Evolutionary conservation across 2,888 invertebrate species (phyloP).

Genomic region (Zele albiditarsus): DNA sequence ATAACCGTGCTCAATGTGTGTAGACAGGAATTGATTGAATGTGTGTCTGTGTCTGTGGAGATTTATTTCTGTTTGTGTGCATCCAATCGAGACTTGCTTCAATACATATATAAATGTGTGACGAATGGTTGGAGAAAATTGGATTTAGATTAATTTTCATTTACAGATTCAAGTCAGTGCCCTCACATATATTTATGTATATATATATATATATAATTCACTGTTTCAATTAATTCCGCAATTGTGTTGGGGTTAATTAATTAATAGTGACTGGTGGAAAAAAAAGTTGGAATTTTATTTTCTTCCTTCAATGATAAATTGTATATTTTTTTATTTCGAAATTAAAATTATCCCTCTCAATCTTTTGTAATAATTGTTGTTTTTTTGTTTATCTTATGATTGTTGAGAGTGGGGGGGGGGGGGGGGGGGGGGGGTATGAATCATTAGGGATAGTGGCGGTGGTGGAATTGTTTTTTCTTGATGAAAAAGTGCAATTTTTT

Average conservation of each 20-base stretch:
- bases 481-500: too few relatives aligned
- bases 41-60: not conserved
- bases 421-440: too few relatives aligned
- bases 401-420: too few relatives aligned
- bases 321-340: not conserved
- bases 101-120: not conserved
- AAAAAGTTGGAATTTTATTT: not conserved
- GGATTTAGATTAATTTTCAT: slow-evolving; percentile 57
- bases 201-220: slow-evolving; percentile 5
- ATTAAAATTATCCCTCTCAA: not conserved
- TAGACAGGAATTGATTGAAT: slow-evolving; percentile 7
- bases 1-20: not conserved
- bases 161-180: slow-evolving; percentile 10
- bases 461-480: too few relatives aligned
- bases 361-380: not conserved
- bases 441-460: too few relatives aligned
- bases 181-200: not conserved
- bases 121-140: slow-evolving; percentile 48
- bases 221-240: slow-evolving; percentile 28
- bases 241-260: not conserved
- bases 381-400: too few relatives aligned
- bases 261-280: not conserved
- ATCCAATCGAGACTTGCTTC: not conserved
- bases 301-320: too few relatives aligned
- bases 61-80: not conserved